Evolutionary conservation across 2,113 vertebrate species (phyloP), one percentile per base, ranked within the genome.

Genomic region (Anthoscopus minutus): DNA sequence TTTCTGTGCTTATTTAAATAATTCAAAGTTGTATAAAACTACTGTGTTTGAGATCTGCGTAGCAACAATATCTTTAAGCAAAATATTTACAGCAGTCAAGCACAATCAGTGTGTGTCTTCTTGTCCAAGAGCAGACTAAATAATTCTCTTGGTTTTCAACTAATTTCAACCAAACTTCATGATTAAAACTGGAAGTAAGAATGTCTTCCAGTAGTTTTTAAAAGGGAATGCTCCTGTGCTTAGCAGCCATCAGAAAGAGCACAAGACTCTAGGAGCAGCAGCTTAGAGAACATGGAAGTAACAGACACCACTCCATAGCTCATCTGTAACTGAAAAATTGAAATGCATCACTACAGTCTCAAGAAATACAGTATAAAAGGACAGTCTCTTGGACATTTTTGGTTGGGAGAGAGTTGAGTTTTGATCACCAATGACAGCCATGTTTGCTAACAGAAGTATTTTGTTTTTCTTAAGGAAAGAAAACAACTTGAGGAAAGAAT

Each of bases 401-500:
- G 45, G 11, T 31, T 69, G 48, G 35, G 45, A 81, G 40, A 86
- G 42, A 35, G 13, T 47, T 79, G 48, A 37, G 77, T 77, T 38
- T 13, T 5, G 1, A 40, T 69, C 53, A n/a, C 11, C 10, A 54
- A 28, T 44, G 54, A 38, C 42, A 86, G 9, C 40, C 3, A 8
- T 9, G 30, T 81, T 33, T 61, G 38, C n/a, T 87, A 87, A 95
- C 28, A 73, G 25, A 54, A 62, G 6, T 53, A 28, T 70, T 81
- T 81, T 84, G 30, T 53, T 54, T 84, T 78, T 44, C 48, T 89
- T 81, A 76, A 99, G 99, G 99, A 99, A 96, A 97, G 98, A 82
- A 99, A 99, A 96, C 98, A 99, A 44, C 97, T 99, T 11, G 99
- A 99, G 93, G 99, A 99, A 91, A 97, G 99, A 88, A 92, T 99